Percentiles rank a stretch among this genome's conserved stretches.
Evolutionary conservation across 2,113 vertebrate species (phyloP).

Genomic region (Ptyas mucosa): DNA sequence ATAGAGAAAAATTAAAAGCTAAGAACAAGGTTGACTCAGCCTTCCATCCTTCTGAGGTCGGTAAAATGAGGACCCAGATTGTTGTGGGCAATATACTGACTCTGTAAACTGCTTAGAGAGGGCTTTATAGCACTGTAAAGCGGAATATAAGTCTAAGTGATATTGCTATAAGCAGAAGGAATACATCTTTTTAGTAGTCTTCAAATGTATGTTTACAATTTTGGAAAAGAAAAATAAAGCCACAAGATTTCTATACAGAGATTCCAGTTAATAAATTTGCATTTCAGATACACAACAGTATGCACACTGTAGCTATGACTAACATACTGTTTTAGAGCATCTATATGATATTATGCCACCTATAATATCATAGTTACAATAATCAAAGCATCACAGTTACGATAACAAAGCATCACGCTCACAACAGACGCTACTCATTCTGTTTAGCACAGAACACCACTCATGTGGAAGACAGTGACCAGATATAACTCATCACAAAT

Average conservation of each 20-base stretch:
- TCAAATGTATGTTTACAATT: not conserved
- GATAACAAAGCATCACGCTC: not conserved
- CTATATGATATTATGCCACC: not conserved
- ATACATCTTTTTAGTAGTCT: not conserved
- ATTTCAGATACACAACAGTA: not conserved
- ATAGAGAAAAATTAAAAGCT: not conserved
- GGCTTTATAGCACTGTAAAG: too few species aligned
- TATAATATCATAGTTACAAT: not conserved
- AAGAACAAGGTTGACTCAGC: not conserved
- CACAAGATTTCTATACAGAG: not conserved
- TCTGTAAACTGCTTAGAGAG: too few species aligned
- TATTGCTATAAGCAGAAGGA: not conserved
- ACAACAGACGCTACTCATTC: not conserved
- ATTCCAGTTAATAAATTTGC: not conserved
- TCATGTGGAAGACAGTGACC: not conserved
- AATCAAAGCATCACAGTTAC: not conserved
- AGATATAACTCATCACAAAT: not conserved
- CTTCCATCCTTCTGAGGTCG: too few species aligned
- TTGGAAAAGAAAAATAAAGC: not conserved
- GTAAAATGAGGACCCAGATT: too few species aligned
- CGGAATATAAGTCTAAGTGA: too few species aligned
- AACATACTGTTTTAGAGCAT: conserved; percentile 5
- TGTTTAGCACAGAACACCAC: not conserved
- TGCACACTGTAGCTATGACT: not conserved
- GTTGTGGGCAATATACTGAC: too few species aligned